A percentile compares a stretch with the other conserved stretches of the same genome.
These are phyloP conservation scores for Eudemis profundana DNA, from an alignment of 2,888 invertebrate species.

Conservation along the genomic window DNA sequence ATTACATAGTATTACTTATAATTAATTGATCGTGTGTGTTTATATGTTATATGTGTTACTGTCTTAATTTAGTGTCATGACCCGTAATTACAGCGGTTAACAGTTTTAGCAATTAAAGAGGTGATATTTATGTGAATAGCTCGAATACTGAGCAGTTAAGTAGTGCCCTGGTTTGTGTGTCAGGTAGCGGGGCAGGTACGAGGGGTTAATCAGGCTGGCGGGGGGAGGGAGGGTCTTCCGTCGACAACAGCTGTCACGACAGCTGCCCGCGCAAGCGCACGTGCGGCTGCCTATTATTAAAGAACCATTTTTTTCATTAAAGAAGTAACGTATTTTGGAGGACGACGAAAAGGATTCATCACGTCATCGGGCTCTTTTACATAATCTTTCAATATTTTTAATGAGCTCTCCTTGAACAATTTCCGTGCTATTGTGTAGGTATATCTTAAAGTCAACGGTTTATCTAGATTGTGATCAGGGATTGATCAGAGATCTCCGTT, in stretches of 20 bases:
- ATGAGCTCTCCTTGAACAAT: constrained; percentile 11
- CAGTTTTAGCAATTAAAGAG: constrained; percentile 50
- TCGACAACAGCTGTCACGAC: constrained; percentile 79
- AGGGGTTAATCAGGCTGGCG: constrained; percentile 51
- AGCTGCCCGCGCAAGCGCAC: constrained; percentile 78
- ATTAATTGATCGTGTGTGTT: constrained; percentile 26
- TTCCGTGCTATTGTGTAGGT: not conserved
- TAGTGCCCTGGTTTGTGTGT: constrained; percentile 53
- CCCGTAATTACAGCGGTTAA: constrained; percentile 51
- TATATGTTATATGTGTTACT: constrained; percentile 37
- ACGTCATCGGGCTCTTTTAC: constrained; percentile 19
- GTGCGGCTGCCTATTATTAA: constrained; percentile 82
- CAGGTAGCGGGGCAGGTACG: constrained; percentile 70
- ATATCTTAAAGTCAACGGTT: not conserved
- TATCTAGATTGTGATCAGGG: not conserved
- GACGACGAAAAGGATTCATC: constrained; percentile 57
- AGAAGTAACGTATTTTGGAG: constrained; percentile 63
- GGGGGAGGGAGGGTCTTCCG: constrained; percentile 64
- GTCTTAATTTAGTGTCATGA: constrained; percentile 50
- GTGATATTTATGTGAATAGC: constrained; percentile 49
- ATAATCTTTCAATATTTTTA: constrained; percentile 11
- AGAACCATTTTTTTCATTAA: constrained; percentile 66
- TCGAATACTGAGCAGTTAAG: constrained; percentile 53
- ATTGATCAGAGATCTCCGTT: constrained; percentile 4
- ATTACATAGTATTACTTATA: constrained; percentile 16